Conservation (phyloP, 2,888 invertebrate species). For the Lypha dubia region DNA sequence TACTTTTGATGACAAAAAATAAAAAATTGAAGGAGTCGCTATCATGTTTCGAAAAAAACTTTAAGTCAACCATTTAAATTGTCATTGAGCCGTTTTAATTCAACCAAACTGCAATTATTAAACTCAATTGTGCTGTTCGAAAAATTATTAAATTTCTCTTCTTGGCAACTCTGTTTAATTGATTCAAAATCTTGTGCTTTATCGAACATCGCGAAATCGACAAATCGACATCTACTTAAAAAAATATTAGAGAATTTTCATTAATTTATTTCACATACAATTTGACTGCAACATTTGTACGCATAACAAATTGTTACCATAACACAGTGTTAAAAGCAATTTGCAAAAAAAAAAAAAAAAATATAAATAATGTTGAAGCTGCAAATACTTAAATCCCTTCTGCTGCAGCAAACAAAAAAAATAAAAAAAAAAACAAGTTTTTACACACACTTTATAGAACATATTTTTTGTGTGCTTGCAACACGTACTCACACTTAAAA, state of each 20-base stretch:
- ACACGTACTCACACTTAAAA: background rate
- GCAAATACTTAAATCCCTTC: conserved; percentile 7
- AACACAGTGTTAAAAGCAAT: conserved; percentile 7
- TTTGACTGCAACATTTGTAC: conserved; percentile 37
- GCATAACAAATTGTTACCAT: conserved; percentile 37
- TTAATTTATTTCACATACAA: conserved; percentile 8
- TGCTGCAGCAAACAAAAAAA: conserved; percentile 16
- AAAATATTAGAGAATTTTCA: conserved; percentile 30
- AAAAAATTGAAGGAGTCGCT: too few relatives aligned
- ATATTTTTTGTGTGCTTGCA: background rate
- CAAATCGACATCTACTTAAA: conserved; percentile 19
- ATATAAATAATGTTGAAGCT: background rate
- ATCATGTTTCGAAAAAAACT: too few relatives aligned
- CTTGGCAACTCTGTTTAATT: conserved; percentile 15
- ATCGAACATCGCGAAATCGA: conserved; percentile 12
- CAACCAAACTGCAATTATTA: too few relatives aligned
- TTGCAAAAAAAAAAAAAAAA: background rate
- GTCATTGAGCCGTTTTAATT: too few relatives aligned
- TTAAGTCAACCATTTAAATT: too few relatives aligned
- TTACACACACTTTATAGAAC: conserved; percentile 11
- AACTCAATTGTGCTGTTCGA: too few relatives aligned
- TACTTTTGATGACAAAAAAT: too few relatives aligned
- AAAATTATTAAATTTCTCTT: too few relatives aligned
- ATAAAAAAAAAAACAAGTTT: conserved; percentile 1
- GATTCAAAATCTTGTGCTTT: conserved; percentile 16